A percentile compares a stretch with the other conserved stretches of the same genome.
Evolutionary conservation across 2,113 vertebrate species (phyloP).

Genomic region (Brachypodius melanocephalos): DNA sequence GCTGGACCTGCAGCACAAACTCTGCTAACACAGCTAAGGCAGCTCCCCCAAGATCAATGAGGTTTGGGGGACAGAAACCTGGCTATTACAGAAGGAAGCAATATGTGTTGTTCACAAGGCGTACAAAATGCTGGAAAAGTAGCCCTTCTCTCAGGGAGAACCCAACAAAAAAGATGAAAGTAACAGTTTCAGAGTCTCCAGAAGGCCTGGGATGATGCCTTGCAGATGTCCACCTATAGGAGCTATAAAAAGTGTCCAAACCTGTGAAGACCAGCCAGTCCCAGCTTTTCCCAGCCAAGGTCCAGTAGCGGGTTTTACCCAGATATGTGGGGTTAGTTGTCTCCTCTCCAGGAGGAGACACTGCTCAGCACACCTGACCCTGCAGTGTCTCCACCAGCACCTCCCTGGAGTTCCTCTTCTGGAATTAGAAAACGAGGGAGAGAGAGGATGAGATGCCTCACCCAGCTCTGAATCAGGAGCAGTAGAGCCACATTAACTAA

Average conservation of each 20-base stretch:
- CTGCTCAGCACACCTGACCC: background rate
- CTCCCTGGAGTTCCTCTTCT: background rate
- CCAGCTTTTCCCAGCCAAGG: background rate
- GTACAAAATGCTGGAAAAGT: background rate
- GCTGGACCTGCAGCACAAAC: background rate
- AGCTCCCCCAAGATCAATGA: background rate
- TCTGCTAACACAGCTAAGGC: background rate
- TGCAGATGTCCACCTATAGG: background rate
- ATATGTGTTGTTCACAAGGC: background rate
- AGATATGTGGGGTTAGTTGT: background rate
- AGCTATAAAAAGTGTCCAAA: background rate
- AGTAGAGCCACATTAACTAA: background rate
- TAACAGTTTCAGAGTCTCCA: background rate
- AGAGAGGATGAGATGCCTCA: background rate
- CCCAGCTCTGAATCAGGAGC: background rate
- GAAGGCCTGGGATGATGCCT: background rate
- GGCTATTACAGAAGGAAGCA: background rate
- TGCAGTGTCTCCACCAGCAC: background rate
- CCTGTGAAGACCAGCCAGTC: background rate
- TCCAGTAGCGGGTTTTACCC: background rate
- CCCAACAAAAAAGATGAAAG: background rate
- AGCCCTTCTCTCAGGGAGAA: background rate
- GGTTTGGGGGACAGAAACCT: background rate
- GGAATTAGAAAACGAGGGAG: background rate
- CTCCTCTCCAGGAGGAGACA: background rate